Conservation (phyloP, 2,888 invertebrate genomes). For the Norana najaformis region DNA sequence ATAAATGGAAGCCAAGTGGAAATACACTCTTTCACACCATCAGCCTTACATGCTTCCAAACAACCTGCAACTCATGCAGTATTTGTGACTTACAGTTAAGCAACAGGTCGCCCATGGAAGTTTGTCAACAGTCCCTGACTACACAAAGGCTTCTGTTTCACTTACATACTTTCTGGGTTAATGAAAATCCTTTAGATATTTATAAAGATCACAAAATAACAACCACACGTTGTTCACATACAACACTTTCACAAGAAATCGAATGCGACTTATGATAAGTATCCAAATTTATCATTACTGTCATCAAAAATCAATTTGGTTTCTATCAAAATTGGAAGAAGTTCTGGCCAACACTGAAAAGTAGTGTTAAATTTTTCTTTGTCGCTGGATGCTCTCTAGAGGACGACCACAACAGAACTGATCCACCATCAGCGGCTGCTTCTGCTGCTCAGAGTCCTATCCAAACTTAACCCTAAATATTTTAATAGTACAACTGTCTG, state of each 20-base stretch:
- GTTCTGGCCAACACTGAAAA: neutral
- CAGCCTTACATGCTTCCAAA: neutral
- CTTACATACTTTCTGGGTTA: neutral
- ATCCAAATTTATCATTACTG: constrained; percentile 13
- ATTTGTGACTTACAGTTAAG: neutral
- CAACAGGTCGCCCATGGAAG: neutral
- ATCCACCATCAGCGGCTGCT: neutral
- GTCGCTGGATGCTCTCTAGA: too few relatives aligned
- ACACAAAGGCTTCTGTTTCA: neutral
- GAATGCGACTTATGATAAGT: constrained; percentile 13
- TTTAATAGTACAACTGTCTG: constrained; percentile 10
- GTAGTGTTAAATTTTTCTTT: neutral
- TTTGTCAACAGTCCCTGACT: too few relatives aligned
- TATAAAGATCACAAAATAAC: constrained; percentile 3
- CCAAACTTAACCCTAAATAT: neutral
- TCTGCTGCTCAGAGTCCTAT: neutral
- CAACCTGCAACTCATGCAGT: neutral
- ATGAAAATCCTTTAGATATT: neutral
- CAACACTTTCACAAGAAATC: neutral
- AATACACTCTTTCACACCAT: neutral
- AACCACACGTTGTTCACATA: neutral
- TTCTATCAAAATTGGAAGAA: constrained; percentile 7
- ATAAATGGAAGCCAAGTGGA: neutral
- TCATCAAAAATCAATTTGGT: neutral
- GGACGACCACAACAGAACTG: too few relatives aligned